These are phyloP conservation scores for Lepidotrigona ventralis DNA, from an alignment of 1,140 invertebrate species.

Conservation along the genomic window DNA sequence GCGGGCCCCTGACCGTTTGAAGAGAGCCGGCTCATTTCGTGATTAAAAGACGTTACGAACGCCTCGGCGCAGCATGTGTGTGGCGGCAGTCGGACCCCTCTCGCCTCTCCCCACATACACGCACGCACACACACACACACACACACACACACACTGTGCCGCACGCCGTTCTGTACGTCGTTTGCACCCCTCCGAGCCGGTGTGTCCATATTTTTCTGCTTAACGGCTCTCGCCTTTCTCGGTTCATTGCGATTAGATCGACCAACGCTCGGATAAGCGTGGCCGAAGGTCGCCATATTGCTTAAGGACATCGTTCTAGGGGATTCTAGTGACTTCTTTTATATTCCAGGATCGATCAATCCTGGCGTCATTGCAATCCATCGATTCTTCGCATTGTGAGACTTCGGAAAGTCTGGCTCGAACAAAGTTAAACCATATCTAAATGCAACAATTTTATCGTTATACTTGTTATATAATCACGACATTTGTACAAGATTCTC, in stretches of 20 bases:
- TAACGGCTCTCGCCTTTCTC: constrained; percentile 75
- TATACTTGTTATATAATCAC: too few species aligned
- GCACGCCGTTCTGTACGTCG: constrained; percentile 14
- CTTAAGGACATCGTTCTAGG: too few species aligned
- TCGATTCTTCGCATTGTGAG: too few species aligned
- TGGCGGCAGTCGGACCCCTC: constrained; percentile 65
- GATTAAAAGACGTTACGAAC: constrained; percentile 80
- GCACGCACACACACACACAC: not conserved
- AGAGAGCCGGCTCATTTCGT: constrained; percentile 77
- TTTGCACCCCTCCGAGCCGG: constrained; percentile 33
- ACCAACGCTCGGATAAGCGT: constrained; percentile 33
- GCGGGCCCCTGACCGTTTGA: constrained; percentile 71
- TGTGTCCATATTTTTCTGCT: constrained; percentile 75
- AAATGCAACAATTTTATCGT: too few species aligned
- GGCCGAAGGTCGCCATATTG: not conserved
- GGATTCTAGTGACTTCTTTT: not conserved
- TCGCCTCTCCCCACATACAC: not conserved
- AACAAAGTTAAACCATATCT: too few species aligned
- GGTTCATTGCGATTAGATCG: constrained; percentile 73
- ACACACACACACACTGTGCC: not conserved
- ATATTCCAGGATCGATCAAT: too few species aligned
- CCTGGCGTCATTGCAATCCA: too few species aligned
- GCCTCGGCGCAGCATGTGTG: constrained; percentile 76
- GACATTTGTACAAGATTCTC: too few species aligned
- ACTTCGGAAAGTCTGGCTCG: too few species aligned